Percentiles rank a stretch among this genome's conserved stretches.
Evolutionary conservation across 2,113 vertebrate species (phyloP).

Genomic region (Microtus montanus): DNA sequence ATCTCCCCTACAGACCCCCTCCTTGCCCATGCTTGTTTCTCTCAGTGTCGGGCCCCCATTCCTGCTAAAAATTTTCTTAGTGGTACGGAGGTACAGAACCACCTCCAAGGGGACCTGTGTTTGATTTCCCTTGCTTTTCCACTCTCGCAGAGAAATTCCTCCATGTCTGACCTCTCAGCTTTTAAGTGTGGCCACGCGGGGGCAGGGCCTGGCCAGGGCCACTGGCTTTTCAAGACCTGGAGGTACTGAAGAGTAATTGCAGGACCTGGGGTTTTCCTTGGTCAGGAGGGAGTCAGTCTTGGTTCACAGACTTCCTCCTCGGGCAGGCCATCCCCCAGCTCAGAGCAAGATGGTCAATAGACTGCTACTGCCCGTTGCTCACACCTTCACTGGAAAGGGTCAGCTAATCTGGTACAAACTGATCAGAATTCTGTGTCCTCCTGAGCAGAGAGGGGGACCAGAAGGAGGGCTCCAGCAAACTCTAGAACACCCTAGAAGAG

Average conservation of each 20-base stretch:
- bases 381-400: not conserved
- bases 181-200: slow-evolving; percentile 77
- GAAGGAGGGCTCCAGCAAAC: not conserved
- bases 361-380: not conserved
- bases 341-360: not conserved
- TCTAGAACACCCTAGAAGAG: not conserved
- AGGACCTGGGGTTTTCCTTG: not conserved
- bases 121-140: too few relatives aligned
- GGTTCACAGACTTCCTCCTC: not conserved
- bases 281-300: not conserved
- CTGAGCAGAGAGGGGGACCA: not conserved
- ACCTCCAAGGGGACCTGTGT: accelerated
- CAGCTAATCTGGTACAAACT: not conserved
- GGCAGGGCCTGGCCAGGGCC: slow-evolving; percentile 76
- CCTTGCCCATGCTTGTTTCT: too few relatives aligned
- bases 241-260: not conserved
- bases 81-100: not conserved
- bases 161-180: slow-evolving; percentile 1
- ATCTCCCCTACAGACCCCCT: accelerated
- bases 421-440: not conserved
- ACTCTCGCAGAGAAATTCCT: not conserved
- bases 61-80: not conserved
- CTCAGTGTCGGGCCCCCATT: not conserved
- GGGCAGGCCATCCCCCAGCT: not conserved
- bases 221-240: slow-evolving; percentile 45